phyloP scores from a whole-genome alignment of 2,797 vertebrate species.

The Selene dorsalis region DNA sequence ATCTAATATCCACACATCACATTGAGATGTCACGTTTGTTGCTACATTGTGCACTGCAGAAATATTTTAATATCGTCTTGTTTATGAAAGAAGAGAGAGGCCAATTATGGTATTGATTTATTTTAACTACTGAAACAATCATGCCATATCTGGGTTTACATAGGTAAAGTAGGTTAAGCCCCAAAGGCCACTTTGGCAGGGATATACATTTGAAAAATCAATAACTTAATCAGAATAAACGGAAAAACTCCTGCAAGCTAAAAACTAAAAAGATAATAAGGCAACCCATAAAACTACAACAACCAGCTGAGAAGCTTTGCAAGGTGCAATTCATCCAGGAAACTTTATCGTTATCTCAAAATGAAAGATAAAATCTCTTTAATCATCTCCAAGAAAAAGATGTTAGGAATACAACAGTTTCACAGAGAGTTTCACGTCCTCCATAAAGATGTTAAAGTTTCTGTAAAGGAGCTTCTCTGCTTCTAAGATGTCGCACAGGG shows the following conservation, averaged over 20 bases:
- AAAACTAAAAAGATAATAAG: not conserved
- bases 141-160: not conserved
- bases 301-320: not conserved
- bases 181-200: not conserved
- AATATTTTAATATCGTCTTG: constrained; percentile 31
- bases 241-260: not conserved
- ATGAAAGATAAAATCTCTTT: too few relatives aligned
- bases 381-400: too few relatives aligned
- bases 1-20: constrained; percentile 29
- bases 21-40: constrained; percentile 44
- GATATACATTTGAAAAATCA: not conserved
- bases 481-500: too few relatives aligned
- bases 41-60: constrained; percentile 40
- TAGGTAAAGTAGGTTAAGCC: not conserved
- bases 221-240: not conserved
- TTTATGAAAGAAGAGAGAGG: not conserved
- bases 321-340: not conserved
- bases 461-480: too few relatives aligned
- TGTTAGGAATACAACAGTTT: not conserved
- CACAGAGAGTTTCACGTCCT: not conserved
- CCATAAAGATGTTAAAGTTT: not conserved
- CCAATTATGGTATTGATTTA: not conserved
- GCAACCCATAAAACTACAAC: not conserved
- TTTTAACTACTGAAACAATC: constrained; percentile 26
- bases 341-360: too few relatives aligned